These are phyloP conservation scores for Caenorhabditis imperialis DNA, from an alignment of 2,888 invertebrate genomes.

Conservation along the genomic window DNA sequence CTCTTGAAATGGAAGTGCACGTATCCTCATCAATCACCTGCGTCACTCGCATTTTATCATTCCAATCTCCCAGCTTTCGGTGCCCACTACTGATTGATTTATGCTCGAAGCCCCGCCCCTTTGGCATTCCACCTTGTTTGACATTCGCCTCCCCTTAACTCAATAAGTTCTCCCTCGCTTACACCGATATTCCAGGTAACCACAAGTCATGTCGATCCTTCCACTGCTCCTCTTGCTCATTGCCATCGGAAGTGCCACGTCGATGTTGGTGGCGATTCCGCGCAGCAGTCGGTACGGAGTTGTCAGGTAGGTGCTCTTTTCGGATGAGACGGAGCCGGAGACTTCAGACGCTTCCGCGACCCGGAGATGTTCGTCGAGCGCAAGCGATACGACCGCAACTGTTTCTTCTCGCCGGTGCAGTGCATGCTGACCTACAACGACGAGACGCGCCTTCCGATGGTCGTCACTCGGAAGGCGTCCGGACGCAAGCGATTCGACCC, in stretches of 20 bases:
- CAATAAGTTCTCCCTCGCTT: slow-evolving; percentile 11
- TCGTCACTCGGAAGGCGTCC: slow-evolving; percentile 47
- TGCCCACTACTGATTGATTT: slow-evolving; percentile 29
- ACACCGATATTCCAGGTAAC: slow-evolving; percentile 31
- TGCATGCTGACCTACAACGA: slow-evolving; percentile 66
- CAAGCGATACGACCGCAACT: slow-evolving; percentile 72
- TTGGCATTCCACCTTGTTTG: too few species aligned
- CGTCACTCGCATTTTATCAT: background rate
- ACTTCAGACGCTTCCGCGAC: slow-evolving; percentile 28
- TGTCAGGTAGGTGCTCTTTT: slow-evolving; percentile 26
- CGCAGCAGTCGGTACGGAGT: slow-evolving; percentile 47
- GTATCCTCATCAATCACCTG: background rate
- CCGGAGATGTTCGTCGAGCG: slow-evolving; percentile 33
- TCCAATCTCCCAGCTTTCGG: background rate
- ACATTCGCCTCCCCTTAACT: slow-evolving; percentile 24
- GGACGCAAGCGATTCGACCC: slow-evolving; percentile 32
- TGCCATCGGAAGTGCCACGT: slow-evolving; percentile 12
- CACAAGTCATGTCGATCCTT: slow-evolving; percentile 32
- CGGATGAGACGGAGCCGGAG: background rate
- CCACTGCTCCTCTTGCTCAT: slow-evolving; percentile 11
- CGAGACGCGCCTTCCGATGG: slow-evolving; percentile 42
- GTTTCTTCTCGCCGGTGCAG: slow-evolving; percentile 69
- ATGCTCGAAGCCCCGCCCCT: slow-evolving; percentile 28
- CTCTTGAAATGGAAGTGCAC: too few species aligned
- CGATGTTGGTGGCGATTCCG: slow-evolving; percentile 28